Conservation (phyloP, 1,140 invertebrate species). For the Drosophila obscura region DNA sequence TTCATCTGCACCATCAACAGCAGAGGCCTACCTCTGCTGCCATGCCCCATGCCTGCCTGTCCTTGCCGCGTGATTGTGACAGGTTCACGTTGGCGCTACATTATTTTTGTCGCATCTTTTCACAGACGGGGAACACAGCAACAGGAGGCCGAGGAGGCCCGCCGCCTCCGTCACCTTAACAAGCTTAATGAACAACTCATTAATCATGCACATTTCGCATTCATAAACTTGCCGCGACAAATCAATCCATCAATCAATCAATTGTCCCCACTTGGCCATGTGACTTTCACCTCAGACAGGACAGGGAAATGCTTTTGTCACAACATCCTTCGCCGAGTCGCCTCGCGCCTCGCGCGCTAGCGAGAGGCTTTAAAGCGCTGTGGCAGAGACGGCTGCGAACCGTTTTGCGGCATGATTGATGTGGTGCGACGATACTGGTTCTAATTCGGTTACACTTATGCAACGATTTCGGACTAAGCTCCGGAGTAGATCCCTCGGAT, state of each 20-base stretch:
- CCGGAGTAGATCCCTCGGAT: conserved; percentile 32
- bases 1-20: neutral
- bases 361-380: conserved; percentile 66
- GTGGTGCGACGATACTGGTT: conserved; percentile 42
- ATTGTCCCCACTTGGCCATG: conserved; percentile 65
- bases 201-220: conserved; percentile 79
- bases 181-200: conserved; percentile 81
- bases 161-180: conserved; percentile 74
- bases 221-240: conserved; percentile 75
- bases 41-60: neutral
- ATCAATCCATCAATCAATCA: conserved; percentile 81
- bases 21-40: neutral
- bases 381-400: neutral
- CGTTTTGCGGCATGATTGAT: conserved; percentile 61
- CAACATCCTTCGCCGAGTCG: conserved; percentile 46
- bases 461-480: conserved; percentile 12
- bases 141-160: conserved; percentile 45
- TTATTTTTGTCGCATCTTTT: conserved; percentile 49
- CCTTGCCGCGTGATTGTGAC: conserved; percentile 41
- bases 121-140: conserved; percentile 33
- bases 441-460: conserved; percentile 34
- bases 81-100: conserved; percentile 53
- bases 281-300: conserved; percentile 56
- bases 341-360: too few relatives aligned
- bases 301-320: conserved; percentile 72